Evolutionary conservation across 2,113 vertebrate genomes (phyloP).

Genomic region (Chaetops frenatus): DNA sequence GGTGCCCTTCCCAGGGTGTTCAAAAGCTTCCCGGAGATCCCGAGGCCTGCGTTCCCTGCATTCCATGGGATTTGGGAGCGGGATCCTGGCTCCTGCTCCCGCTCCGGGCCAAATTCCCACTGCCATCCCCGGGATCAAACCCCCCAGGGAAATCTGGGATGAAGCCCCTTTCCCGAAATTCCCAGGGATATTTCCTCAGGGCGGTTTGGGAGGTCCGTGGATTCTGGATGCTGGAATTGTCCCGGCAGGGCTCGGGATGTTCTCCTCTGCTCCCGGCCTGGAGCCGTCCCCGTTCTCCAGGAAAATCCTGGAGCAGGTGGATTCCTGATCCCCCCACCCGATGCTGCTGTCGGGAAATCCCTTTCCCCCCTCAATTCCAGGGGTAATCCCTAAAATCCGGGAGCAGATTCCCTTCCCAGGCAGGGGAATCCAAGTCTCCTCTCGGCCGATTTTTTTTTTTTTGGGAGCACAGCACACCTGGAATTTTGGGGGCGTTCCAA

Average conservation of each 20-base stretch:
- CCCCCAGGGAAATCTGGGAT: background rate
- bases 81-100: background rate
- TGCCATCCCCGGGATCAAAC: accelerated
- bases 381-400: background rate
- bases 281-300: background rate
- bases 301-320: background rate
- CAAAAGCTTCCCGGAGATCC: background rate
- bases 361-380: background rate
- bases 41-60: background rate
- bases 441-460: background rate
- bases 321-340: background rate
- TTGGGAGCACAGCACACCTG: accelerated
- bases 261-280: accelerated
- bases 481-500: accelerated
- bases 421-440: accelerated
- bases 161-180: background rate
- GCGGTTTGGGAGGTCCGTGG: accelerated
- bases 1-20: accelerated
- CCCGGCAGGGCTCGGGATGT: accelerated
- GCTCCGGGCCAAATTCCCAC: background rate
- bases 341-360: background rate
- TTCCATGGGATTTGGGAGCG: background rate
- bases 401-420: background rate
- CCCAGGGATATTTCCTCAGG: accelerated
- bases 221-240: accelerated